Evolutionary conservation across 1,140 invertebrate species (phyloP).

Genomic region (Caenorhabditis brenneri): DNA sequence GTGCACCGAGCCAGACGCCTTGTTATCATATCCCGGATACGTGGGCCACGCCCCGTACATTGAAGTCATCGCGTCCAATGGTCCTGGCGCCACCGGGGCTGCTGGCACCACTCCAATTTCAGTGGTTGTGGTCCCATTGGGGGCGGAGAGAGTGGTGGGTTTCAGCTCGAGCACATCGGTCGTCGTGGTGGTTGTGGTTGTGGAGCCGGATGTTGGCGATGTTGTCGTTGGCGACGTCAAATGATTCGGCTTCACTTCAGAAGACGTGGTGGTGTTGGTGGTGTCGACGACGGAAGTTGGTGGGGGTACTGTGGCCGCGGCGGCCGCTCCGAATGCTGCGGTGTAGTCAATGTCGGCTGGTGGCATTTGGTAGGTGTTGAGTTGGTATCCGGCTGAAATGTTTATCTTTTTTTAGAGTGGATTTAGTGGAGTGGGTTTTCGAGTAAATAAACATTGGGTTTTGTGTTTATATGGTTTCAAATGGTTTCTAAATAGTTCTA

Average conservation of each 20-base stretch:
- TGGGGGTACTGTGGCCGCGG: background rate
- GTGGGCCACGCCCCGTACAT: background rate
- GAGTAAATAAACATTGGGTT: background rate
- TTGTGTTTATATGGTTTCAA: background rate
- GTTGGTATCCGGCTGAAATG: background rate
- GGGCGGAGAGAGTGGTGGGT: background rate
- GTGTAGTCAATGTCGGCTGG: background rate
- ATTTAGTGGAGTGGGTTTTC: background rate
- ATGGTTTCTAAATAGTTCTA: background rate
- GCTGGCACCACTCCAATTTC: background rate
- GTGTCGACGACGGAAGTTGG: background rate
- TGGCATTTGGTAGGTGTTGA: background rate
- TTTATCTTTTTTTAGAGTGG: background rate
- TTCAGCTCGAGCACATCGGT: background rate
- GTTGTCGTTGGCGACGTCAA: too few species aligned
- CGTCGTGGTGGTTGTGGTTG: background rate
- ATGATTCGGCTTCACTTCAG: too few species aligned
- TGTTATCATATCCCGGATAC: background rate
- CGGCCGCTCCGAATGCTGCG: background rate
- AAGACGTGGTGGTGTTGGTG: background rate
- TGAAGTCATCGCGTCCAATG: background rate
- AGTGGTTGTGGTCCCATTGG: background rate
- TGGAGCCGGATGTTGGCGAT: background rate
- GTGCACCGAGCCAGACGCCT: background rate
- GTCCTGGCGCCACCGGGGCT: background rate